A percentile compares a stretch with the other conserved stretches of the same genome.
phyloP scores from a whole-genome alignment of 2,797 vertebrate species.

The Cryptoprocta ferox region DNA sequence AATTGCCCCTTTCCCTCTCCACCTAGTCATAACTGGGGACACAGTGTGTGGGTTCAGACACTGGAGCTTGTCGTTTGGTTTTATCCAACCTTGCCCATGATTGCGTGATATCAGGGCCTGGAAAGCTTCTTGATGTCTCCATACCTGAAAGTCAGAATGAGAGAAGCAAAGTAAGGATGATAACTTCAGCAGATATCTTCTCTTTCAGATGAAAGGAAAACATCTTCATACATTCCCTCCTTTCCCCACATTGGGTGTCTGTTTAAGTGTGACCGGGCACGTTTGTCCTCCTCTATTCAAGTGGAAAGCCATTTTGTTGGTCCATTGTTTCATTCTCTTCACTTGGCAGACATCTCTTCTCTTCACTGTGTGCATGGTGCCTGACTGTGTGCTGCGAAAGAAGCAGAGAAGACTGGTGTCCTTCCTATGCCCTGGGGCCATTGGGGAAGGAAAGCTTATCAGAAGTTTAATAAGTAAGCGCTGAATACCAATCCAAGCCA shows the following conservation, averaged over 20 bases:
- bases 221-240: neutral
- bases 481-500: neutral
- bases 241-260: neutral
- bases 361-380: neutral
- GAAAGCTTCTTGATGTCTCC: slow-evolving; percentile 18
- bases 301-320: neutral
- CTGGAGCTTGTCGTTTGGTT: neutral
- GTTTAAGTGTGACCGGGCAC: neutral
- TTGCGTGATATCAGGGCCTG: neutral
- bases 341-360: neutral
- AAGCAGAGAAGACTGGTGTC: neutral
- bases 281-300: neutral
- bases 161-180: neutral
- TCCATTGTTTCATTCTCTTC: neutral
- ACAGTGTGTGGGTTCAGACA: neutral
- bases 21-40: neutral
- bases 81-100: neutral
- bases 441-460: neutral
- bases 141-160: neutral
- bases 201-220: neutral
- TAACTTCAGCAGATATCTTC: neutral
- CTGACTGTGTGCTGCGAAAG: neutral
- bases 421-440: neutral
- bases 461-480: neutral
- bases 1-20: neutral